phyloP scores from a whole-genome alignment of 2,113 vertebrate species.

The Nansenia antarctica region DNA sequence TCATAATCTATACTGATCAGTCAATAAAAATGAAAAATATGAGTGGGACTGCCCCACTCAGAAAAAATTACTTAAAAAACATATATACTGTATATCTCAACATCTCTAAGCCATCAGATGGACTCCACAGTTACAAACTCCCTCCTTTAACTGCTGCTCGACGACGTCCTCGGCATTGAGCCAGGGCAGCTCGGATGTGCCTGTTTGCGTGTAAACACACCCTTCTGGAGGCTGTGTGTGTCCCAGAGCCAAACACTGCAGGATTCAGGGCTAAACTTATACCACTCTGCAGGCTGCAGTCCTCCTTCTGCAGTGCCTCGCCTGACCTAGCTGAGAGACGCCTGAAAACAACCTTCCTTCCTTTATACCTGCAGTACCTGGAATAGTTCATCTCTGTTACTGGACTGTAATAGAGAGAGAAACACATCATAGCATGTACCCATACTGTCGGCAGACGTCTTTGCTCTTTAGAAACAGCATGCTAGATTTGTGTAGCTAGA shows the following conservation, averaged over 20 bases:
- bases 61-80: too few relatives aligned
- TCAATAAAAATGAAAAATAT: too few relatives aligned
- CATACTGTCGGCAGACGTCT: background rate
- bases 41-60: too few relatives aligned
- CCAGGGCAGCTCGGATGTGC: background rate
- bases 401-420: background rate
- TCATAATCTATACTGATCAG: too few relatives aligned
- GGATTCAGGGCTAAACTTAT: background rate
- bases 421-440: background rate
- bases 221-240: too few relatives aligned
- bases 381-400: background rate
- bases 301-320: background rate
- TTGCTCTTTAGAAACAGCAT: constrained; percentile 2
- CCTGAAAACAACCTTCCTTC: background rate
- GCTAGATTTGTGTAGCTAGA: background rate
- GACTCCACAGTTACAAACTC: background rate
- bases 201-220: background rate
- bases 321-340: background rate
- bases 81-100: too few relatives aligned
- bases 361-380: background rate
- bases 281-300: background rate
- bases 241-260: background rate
- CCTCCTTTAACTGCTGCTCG: background rate
- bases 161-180: background rate
- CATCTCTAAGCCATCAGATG: background rate